Conservation (phyloP, 2,113 vertebrate genomes). For the Oenanthe oenanthe region DNA sequence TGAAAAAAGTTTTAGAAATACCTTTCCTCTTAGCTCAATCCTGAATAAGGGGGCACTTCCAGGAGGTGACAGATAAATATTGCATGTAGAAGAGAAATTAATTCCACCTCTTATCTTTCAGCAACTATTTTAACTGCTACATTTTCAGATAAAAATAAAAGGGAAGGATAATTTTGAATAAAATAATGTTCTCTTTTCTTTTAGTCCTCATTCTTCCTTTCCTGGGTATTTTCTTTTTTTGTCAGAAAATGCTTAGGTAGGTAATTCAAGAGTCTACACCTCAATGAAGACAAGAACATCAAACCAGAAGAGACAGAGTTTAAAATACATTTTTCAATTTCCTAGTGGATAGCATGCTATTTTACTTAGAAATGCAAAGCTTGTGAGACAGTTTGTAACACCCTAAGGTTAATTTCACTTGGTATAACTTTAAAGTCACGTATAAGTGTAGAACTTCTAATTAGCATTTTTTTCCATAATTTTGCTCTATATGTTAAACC, state of each 20-base stretch:
- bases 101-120: background rate
- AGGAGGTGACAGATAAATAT: background rate
- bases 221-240: background rate
- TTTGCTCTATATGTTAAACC: background rate
- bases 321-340: background rate
- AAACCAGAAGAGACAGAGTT: background rate
- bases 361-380: background rate
- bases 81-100: background rate
- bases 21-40: background rate
- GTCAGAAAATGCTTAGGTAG: background rate
- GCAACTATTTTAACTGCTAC: background rate
- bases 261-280: background rate
- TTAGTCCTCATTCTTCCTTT: background rate
- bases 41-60: background rate
- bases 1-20: background rate
- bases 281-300: background rate
- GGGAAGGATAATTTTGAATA: background rate
- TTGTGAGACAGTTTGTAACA: background rate
- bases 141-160: background rate
- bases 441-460: background rate
- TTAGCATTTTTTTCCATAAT: background rate
- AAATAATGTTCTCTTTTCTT: background rate
- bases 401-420: background rate
- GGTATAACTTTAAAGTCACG: background rate
- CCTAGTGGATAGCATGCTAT: background rate